These are phyloP conservation scores for Chamaea fasciata DNA, from an alignment of 2,113 vertebrate species.

Conservation along the genomic window DNA sequence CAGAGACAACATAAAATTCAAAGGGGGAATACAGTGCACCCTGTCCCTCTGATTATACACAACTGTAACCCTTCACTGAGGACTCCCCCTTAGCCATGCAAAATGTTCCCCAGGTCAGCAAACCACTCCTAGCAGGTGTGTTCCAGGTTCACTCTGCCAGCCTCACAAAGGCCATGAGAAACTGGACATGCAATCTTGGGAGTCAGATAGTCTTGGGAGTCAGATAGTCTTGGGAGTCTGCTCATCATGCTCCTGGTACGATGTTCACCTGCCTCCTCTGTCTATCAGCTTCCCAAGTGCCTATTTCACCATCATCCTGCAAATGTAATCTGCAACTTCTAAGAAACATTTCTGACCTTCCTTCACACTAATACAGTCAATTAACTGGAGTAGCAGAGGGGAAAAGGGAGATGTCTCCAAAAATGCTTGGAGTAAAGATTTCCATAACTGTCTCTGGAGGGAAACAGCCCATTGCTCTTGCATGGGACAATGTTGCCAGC, in stretches of 20 bases:
- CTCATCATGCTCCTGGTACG: not conserved
- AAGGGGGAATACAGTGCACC: not conserved
- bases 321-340: not conserved
- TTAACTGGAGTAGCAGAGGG: not conserved
- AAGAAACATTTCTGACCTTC: not conserved
- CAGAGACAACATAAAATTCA: not conserved
- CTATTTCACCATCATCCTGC: not conserved
- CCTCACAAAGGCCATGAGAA: not conserved
- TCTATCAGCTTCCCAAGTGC: not conserved
- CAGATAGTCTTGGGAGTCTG: not conserved
- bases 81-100: not conserved
- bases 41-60: not conserved
- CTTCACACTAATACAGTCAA: not conserved
- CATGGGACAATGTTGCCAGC: not conserved
- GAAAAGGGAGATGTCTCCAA: not conserved
- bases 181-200: not conserved
- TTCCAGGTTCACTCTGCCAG: not conserved
- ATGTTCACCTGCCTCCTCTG: not conserved
- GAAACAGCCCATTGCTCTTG: not conserved
- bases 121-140: not conserved
- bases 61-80: not conserved
- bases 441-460: not conserved
- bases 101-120: not conserved
- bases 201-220: not conserved
- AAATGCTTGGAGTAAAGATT: not conserved